phyloP scores from a whole-genome alignment of 2,888 invertebrate species.

The Drosophila kanekoi region DNA sequence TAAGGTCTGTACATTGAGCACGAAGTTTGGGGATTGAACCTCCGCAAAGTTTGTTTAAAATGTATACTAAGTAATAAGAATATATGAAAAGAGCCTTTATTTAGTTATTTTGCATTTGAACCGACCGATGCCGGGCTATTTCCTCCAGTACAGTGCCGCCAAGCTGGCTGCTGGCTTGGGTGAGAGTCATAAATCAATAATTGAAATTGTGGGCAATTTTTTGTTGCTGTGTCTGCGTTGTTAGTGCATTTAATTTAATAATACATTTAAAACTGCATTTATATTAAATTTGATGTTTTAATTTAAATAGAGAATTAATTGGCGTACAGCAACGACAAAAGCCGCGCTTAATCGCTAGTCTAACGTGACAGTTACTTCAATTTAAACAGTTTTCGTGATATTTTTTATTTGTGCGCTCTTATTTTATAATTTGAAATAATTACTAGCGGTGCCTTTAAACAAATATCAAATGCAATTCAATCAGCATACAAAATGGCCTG shows the following conservation, averaged over 20 bases:
- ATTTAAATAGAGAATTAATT: conserved; percentile 79
- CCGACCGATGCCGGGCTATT: too few species aligned
- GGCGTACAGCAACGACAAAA: conserved; percentile 54
- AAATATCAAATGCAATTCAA: conserved; percentile 58
- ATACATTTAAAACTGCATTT: conserved; percentile 71
- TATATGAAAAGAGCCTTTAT: too few species aligned
- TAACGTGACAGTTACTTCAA: conserved; percentile 38
- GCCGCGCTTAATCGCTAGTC: conserved; percentile 38
- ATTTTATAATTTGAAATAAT: background rate
- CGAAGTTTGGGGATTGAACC: too few species aligned
- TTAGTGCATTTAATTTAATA: conserved; percentile 68
- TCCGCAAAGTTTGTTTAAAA: too few species aligned
- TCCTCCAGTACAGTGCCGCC: background rate
- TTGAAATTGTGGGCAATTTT: conserved; percentile 54
- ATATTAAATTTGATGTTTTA: conserved; percentile 78
- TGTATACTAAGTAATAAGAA: too few species aligned
- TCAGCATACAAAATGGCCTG: conserved; percentile 57
- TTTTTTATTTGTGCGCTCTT: conserved; percentile 1
- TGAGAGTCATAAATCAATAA: conserved; percentile 66
- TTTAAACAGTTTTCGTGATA: background rate
- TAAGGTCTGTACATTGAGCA: too few species aligned
- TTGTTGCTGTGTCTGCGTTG: conserved; percentile 33
- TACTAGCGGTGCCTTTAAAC: conserved; percentile 7
- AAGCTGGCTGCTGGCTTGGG: background rate
- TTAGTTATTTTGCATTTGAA: too few species aligned